These are phyloP conservation scores for Calonectris borealis DNA, from an alignment of 2,113 vertebrate genomes.

Conservation along the genomic window DNA sequence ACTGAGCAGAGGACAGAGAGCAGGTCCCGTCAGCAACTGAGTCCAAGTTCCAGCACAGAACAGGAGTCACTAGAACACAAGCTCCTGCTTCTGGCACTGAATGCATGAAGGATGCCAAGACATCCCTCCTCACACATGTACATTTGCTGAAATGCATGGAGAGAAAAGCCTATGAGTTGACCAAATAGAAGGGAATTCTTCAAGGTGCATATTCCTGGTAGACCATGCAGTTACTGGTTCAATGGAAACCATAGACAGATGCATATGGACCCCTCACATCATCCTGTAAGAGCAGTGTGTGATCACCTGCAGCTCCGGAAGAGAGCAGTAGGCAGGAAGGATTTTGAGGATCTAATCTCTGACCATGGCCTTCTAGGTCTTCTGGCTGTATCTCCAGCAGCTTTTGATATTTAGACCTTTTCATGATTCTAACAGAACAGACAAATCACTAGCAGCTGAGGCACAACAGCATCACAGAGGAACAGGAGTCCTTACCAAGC, in stretches of 20 bases:
- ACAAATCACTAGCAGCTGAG: background rate
- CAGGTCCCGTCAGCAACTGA: background rate
- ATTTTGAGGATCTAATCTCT: background rate
- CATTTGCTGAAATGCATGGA: background rate
- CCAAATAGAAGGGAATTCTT: background rate
- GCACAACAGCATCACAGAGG: background rate
- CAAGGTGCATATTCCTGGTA: background rate
- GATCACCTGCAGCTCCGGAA: background rate
- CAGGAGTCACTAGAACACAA: background rate
- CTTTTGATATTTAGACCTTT: background rate
- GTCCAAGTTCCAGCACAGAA: background rate
- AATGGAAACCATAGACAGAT: background rate
- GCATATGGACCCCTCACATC: too few relatives aligned
- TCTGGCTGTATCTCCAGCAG: background rate
- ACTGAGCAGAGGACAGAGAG: background rate
- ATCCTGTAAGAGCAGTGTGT: background rate
- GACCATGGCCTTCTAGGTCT: background rate
- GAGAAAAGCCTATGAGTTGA: background rate
- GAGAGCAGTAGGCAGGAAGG: background rate
- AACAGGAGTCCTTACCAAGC: conserved; percentile 79
- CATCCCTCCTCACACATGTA: background rate
- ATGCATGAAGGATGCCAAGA: background rate
- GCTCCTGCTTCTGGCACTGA: background rate
- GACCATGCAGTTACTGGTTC: background rate
- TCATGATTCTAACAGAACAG: background rate